Evolutionary conservation across 2,888 invertebrate genomes (phyloP), one percentile per base, ranked within the genome.

Genomic region (Andrena chrysosceles): DNA sequence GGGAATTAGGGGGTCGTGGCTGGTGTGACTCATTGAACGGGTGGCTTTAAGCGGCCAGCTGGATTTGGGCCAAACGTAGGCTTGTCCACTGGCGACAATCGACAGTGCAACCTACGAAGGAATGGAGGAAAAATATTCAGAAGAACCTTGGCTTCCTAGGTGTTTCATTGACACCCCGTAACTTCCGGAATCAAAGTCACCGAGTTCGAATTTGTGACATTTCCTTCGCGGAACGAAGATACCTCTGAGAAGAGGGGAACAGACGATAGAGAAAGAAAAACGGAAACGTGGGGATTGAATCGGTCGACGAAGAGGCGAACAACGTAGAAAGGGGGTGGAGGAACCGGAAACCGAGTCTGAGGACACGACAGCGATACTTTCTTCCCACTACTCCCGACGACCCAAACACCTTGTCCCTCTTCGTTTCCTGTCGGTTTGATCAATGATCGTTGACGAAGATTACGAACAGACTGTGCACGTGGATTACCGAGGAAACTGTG

Each of bases 291-390:
- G 6, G 13, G 52, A 33, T 29, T 26, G 54, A 68, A 8, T 29
- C 29, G 35, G 62, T 56, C 64, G 49, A 78, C 68, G 64, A 48
- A 54, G 48, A 52, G n/a, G 56, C 2, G 20, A 23, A 26, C 63
- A 67, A 81, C 48, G 67, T 31, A 23, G 71, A 64, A 33, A 67
- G 48, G 29, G 16, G 49, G 33, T 29, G 71, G 71, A 71, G 52
- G 29, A n/a, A 35, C 49, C 42, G 71, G 71, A 71, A 71, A 56
- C 5, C 35, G 56, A 48, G 42, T 42, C 26, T 33, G 31, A 49
- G 29, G 29, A 63, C 31, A 42, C 29, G 42, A 63, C 20, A 8
- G 31, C 67, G 66, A 54, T 59, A 59, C 42, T 71, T 48, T 20
- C 42, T 54, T 42, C 13, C 26, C 49, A n/a, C 64, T 33, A 59